phyloP scores from a whole-genome alignment of 1,140 invertebrate genomes.

The Hestina assimilis region DNA sequence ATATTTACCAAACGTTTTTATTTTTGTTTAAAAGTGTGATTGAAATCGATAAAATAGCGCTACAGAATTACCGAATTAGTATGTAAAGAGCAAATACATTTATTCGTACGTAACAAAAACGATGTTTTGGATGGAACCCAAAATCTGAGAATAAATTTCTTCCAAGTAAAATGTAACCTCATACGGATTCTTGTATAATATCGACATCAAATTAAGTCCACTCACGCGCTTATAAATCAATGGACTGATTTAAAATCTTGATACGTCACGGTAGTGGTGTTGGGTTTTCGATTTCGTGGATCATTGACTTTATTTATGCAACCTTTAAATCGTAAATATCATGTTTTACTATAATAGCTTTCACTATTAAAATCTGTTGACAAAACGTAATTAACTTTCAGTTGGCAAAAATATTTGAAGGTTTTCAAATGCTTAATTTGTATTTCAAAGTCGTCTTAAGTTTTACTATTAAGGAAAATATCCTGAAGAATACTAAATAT shows the following conservation, averaged over 20 bases:
- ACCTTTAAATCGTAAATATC: not conserved
- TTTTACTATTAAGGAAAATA: no score
- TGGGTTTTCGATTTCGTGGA: not conserved
- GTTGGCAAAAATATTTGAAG: no score
- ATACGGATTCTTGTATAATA: constrained; percentile 1
- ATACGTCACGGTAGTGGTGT: constrained; percentile 1
- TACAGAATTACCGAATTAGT: not conserved
- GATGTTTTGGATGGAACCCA: constrained; percentile 5
- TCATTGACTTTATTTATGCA: not conserved
- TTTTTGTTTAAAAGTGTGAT: no score
- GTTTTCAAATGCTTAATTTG: no score
- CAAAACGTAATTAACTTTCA: no score
- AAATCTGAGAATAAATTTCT: not conserved
- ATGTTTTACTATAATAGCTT: no score
- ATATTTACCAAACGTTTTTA: no score
- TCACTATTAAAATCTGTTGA: no score
- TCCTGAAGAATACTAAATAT: no score
- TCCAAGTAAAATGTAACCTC: not conserved
- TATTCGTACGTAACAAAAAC: not conserved
- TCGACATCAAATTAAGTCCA: constrained; percentile 4
- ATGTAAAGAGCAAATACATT: not conserved
- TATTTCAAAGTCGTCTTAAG: no score
- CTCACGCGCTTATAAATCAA: constrained; percentile 12
- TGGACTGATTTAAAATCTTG: constrained; percentile 2
- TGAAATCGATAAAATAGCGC: no score